Percentiles rank a stretch among this genome's conserved stretches.
These are phyloP conservation scores for Drosophila saltans DNA, from an alignment of 1,140 invertebrate genomes.

Conservation along the genomic window DNA sequence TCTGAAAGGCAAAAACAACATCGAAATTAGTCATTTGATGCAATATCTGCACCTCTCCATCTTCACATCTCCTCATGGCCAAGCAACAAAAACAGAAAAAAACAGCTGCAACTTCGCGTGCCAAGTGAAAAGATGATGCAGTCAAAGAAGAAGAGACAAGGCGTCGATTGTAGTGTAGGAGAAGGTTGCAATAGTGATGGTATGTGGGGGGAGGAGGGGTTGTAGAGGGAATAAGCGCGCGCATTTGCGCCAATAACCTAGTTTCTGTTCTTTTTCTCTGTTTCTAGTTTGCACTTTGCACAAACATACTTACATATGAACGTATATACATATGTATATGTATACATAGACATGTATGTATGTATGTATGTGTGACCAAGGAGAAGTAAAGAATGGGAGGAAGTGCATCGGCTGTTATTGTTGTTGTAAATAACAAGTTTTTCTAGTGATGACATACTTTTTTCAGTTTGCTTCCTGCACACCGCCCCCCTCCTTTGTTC, in stretches of 20 bases:
- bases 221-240: conserved; percentile 43
- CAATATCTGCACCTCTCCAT: conserved; percentile 58
- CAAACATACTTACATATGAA: conserved; percentile 7
- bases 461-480: conserved; percentile 14
- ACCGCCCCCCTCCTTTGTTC: conserved; percentile 22
- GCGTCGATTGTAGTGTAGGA: neutral
- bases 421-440: conserved; percentile 68
- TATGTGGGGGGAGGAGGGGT: neutral
- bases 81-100: conserved; percentile 33
- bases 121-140: conserved; percentile 57
- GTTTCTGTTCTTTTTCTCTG: conserved; percentile 51
- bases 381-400: conserved; percentile 39
- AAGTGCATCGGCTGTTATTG: conserved; percentile 34
- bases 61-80: conserved; percentile 5
- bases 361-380: conserved; percentile 19
- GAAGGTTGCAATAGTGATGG: neutral
- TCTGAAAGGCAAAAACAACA: conserved; percentile 25
- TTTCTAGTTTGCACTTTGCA: conserved; percentile 74
- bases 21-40: conserved; percentile 66
- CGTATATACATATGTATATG: conserved; percentile 11
- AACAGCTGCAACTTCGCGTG: conserved; percentile 51
- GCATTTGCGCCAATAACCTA: conserved; percentile 75
- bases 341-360: neutral
- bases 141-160: conserved; percentile 22
- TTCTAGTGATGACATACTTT: conserved; percentile 76